A percentile compares a stretch with the other conserved stretches of the same genome.
These are phyloP conservation scores for Sebastes diaconus DNA, from an alignment of 2,797 vertebrate genomes.

Conservation along the genomic window DNA sequence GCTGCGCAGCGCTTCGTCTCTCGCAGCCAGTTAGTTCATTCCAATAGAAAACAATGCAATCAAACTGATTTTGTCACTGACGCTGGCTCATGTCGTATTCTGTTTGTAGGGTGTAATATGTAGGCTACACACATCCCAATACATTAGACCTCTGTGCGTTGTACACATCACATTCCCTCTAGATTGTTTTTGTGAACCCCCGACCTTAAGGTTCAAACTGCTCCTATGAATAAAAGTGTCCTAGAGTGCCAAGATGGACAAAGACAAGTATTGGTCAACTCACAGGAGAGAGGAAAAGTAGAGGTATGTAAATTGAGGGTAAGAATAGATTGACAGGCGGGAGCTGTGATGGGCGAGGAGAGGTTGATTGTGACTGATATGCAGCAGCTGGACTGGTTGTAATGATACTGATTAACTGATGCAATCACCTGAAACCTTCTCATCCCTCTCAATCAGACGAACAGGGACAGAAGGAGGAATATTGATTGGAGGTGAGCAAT, in stretches of 20 bases:
- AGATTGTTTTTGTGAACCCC: too few relatives aligned
- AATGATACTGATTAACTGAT: conserved; percentile 41
- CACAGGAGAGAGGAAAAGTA: background rate
- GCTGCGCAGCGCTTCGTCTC: too few relatives aligned
- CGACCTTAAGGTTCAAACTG: too few relatives aligned
- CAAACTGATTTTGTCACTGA: too few relatives aligned
- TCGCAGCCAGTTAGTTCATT: too few relatives aligned
- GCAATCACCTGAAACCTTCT: conserved; percentile 30
- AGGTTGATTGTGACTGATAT: conserved; percentile 8
- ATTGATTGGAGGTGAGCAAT: conserved; percentile 23
- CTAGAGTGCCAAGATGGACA: background rate
- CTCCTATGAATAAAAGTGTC: background rate
- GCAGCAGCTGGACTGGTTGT: background rate
- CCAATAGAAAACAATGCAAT: too few relatives aligned
- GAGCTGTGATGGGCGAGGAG: background rate
- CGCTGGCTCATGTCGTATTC: too few relatives aligned
- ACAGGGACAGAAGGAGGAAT: background rate
- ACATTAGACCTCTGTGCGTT: too few relatives aligned
- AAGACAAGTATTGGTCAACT: background rate
- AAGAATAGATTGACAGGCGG: background rate
- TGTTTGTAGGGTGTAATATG: too few relatives aligned
- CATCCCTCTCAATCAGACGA: conserved; percentile 24
- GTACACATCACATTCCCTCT: background rate
- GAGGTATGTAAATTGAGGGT: background rate
- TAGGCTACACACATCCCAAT: too few relatives aligned